Percentiles rank a stretch among this genome's conserved stretches.
phyloP scores from a whole-genome alignment of 2,888 invertebrate genomes.

The Trypoxylon attenuatum region DNA sequence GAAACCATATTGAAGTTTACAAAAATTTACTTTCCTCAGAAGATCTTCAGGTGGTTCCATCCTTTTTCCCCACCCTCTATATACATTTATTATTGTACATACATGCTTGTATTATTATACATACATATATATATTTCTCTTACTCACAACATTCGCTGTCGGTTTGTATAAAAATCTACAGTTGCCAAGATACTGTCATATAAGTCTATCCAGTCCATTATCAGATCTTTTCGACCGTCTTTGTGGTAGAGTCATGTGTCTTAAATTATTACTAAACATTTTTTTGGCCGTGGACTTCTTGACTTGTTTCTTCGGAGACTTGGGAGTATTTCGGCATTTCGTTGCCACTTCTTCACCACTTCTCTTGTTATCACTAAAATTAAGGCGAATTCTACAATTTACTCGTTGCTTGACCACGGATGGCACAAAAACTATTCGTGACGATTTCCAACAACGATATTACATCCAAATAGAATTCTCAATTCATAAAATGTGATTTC shows the following conservation, averaged over 20 bases:
- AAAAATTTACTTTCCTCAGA: too few relatives aligned
- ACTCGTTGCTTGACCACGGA: neutral
- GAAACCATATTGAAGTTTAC: too few relatives aligned
- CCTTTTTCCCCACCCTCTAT: too few relatives aligned
- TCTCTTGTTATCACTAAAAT: neutral
- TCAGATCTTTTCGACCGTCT: slow-evolving; percentile 28
- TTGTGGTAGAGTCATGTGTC: slow-evolving; percentile 6
- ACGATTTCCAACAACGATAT: too few relatives aligned
- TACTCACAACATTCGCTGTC: too few relatives aligned
- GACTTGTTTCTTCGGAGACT: neutral
- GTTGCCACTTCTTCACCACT: neutral
- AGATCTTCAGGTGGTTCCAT: too few relatives aligned
- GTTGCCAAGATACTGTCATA: slow-evolving; percentile 19
- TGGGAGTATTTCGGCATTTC: neutral
- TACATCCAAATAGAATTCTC: too few relatives aligned
- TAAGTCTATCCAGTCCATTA: slow-evolving; percentile 23
- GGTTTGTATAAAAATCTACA: too few relatives aligned
- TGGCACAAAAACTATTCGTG: too few relatives aligned
- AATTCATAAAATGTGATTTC: too few relatives aligned
- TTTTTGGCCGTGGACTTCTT: slow-evolving; percentile 2
- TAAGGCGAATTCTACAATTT: neutral
- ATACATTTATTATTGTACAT: neutral
- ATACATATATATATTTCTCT: too few relatives aligned
- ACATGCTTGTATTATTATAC: neutral
- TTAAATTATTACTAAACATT: neutral